Evolutionary conservation across 2,113 vertebrate genomes (phyloP), one percentile per base, ranked within the genome.

Genomic region (Crocuta crocuta): DNA sequence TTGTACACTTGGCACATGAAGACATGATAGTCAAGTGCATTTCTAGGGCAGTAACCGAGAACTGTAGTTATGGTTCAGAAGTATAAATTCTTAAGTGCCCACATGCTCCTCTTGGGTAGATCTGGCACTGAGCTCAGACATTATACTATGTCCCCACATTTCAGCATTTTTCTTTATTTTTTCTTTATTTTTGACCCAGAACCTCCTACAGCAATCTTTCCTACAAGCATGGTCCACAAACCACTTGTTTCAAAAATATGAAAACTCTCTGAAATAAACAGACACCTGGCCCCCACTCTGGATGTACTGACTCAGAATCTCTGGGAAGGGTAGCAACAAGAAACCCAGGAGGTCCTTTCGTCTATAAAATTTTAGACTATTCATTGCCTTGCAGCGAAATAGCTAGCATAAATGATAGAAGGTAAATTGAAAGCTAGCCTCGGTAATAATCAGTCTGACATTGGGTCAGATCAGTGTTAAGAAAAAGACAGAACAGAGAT

Each of bases 401-500:
- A 84, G 68, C 50, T 45, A 91, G n/a, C 10, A 4, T 94, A 93
- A 91, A 61, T 39, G 95, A 71, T 84, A 94, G 82, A 50, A 73
- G 71, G 35, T 65, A 93, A 95, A 68, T 31, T 43, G 48, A 88
- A 95, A 89, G n/a, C 53, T 53, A 91, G 50, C 4, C 4, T 70
- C 78, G 28, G 43, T 81, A 86, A 58, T 7, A 50, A 91, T 76
- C 74, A 63, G 24, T 76, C 23, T 95, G 84, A 73, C 39, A 65
- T 5, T 73, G 45, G 33, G 43, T 58, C 86, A 97, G 50, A 58
- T 4, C 55, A 35, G 21, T 89, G 15, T 50, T 83, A 92, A 92
- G 50, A 84, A 92, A 94, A 83, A 76, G 48, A 81, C 2, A 92
- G 88, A 43, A 91, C 43, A 88, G 88, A 94, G 28, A 45, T 79